Base-by-base conservation (phyloP, 2,113 vertebrate species). In the Phyllostomus hastatus region DNA sequence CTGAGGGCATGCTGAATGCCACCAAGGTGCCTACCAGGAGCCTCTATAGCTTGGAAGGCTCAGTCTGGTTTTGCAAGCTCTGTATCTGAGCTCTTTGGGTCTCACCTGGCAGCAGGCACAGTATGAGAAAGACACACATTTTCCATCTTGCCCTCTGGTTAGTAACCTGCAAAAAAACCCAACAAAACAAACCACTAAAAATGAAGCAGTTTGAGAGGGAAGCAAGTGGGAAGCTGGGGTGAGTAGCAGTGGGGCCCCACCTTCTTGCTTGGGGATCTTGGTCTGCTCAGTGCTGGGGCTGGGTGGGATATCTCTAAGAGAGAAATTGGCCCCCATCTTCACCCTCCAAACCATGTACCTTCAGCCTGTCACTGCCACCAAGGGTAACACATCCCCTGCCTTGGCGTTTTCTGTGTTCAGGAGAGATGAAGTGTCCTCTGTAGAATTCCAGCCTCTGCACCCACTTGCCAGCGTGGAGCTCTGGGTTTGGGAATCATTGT, bases 91-190 rank as follows among this genome's bases (percentile, higher is more conserved):
- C 6, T 2, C 9, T 43, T 10, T 38, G 81, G 0, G 19, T 95
- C 98, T 98, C 94, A 98, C 98, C 98, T 89, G 73, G 98, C 35
- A 98, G 97, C 91, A 98, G 83, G 84, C 97, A 96, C 9, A 97
- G 26, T 10, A 94, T 35, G 7, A 98, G 2, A 11, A 98, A 69
- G 31, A 94, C 0, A 0, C 0, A 26, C 96, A 95, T 88, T 83
- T 38, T 97, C 97, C 96, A 89, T 50, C 86, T 61, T 89, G 73
- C 41, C 50, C 78, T 82, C 57, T 52, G 85, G 31, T 22, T 79
- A 76, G 57, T 0, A 7, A 92, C 92, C 97, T 97, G 73, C 41
- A 96, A 95, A 95, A 92, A 5, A 64, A 59, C 59, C 19, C 75
- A 41, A 41, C 75, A 41, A 41, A 41, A 41, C 38, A 41, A 41